Evolutionary conservation across 2,113 vertebrate genomes (phyloP).

Genomic region (Lepus timidus): DNA sequence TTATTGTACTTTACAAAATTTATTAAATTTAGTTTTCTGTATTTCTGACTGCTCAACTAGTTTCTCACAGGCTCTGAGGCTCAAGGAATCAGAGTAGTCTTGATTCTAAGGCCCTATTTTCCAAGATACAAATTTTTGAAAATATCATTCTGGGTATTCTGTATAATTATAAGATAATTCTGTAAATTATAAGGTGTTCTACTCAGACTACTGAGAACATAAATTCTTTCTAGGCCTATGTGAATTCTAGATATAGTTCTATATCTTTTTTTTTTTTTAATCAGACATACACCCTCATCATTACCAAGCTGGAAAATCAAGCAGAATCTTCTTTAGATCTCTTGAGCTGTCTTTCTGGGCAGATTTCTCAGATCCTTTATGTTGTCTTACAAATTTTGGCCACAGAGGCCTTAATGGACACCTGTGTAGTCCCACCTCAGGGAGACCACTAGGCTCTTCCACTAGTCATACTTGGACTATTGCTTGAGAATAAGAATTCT

Average conservation of each 20-base stretch:
- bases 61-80: too few species aligned
- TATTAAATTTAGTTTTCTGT: background rate
- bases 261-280: background rate
- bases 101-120: background rate
- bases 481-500: background rate
- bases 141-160: background rate
- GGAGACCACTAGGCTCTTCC: background rate
- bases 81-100: background rate
- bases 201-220: background rate
- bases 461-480: background rate
- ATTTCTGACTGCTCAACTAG: background rate
- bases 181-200: background rate
- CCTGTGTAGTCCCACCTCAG: background rate
- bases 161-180: background rate
- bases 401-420: background rate
- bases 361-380: background rate
- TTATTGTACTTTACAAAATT: background rate
- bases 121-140: too few species aligned
- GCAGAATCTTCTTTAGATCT: background rate
- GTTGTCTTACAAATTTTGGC: background rate
- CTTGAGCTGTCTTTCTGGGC: background rate
- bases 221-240: background rate
- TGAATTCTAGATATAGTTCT: background rate
- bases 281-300: background rate
- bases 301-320: background rate